Percentiles rank a stretch among this genome's conserved stretches.
phyloP scores from a whole-genome alignment of 2,888 invertebrate genomes.

The Sialis fuliginosa region DNA sequence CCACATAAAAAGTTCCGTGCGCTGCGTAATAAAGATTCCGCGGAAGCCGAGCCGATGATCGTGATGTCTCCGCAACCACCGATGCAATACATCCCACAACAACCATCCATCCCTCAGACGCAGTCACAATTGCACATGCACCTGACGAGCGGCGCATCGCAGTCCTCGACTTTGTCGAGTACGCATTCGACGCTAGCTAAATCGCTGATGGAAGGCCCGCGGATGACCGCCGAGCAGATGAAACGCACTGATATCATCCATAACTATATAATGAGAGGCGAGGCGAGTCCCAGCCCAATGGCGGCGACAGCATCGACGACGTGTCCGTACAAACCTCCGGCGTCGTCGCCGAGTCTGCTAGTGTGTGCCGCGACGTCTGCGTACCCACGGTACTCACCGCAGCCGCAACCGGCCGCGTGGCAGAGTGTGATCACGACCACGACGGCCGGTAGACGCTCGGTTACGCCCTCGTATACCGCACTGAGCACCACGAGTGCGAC shows the following conservation, averaged over 20 bases:
- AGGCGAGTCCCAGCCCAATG: slow-evolving; percentile 31
- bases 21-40: slow-evolving; percentile 55
- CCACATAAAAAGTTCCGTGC: slow-evolving; percentile 92
- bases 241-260: slow-evolving; percentile 85
- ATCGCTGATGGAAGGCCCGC: slow-evolving; percentile 81
- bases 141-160: slow-evolving; percentile 19
- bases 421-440: slow-evolving; percentile 43
- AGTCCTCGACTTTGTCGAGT: slow-evolving; percentile 45
- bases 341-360: slow-evolving; percentile 5
- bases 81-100: slow-evolving; percentile 12
- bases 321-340: slow-evolving; percentile 20
- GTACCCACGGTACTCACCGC: slow-evolving; percentile 17
- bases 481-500: slow-evolving; percentile 22
- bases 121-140: slow-evolving; percentile 16
- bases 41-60: slow-evolving; percentile 55
- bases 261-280: slow-evolving; percentile 74
- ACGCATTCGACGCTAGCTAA: slow-evolving; percentile 81
- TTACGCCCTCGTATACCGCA: slow-evolving; percentile 25
- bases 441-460: slow-evolving; percentile 20
- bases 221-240: slow-evolving; percentile 84
- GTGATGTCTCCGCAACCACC: slow-evolving; percentile 11
- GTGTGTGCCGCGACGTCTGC: slow-evolving; percentile 8
- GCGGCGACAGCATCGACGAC: slow-evolving; percentile 33
- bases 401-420: slow-evolving; percentile 16
- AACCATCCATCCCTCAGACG: slow-evolving; percentile 15